phyloP scores from a whole-genome alignment of 1,140 invertebrate genomes.

The Drosophila guanche region DNA sequence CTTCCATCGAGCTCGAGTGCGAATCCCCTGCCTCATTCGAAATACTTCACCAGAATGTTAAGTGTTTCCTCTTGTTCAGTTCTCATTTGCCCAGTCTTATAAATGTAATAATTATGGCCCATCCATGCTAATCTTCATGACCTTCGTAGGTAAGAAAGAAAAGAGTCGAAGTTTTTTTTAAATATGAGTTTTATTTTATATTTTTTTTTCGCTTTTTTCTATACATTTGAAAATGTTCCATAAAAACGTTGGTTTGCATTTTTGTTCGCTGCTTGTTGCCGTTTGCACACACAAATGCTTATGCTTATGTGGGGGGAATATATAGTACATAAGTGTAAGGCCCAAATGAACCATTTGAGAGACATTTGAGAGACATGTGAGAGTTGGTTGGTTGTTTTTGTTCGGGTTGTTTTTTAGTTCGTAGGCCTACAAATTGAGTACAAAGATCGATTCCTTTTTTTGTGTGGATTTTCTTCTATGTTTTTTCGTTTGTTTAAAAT shows the following conservation, averaged over 20 bases:
- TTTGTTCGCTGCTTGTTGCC: conserved; percentile 59
- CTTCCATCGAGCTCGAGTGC: conserved; percentile 6
- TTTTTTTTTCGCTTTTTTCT: conserved; percentile 74
- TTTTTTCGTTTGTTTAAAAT: conserved; percentile 69
- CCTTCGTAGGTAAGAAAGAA: conserved; percentile 35
- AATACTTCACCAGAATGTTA: conserved; percentile 50
- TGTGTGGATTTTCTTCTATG: conserved; percentile 50
- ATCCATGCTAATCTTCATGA: conserved; percentile 51
- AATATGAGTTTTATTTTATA: conserved; percentile 73
- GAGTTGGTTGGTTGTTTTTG: conserved; percentile 46
- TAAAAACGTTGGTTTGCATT: conserved; percentile 72
- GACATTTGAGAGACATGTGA: conserved; percentile 80
- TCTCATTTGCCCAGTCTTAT: conserved; percentile 7
- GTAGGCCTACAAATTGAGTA: conserved; percentile 48
- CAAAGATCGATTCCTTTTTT: conserved; percentile 49
- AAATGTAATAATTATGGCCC: conserved; percentile 38
- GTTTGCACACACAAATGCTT: conserved; percentile 58
- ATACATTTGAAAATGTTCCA: conserved; percentile 68
- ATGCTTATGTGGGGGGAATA: conserved; percentile 60
- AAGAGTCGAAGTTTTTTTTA: conserved; percentile 53
- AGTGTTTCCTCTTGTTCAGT: conserved; percentile 28
- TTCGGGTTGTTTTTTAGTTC: conserved; percentile 26
- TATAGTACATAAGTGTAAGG: conserved; percentile 54
- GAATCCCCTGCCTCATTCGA: conserved; percentile 42
- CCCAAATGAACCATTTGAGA: conserved; percentile 68